These are phyloP conservation scores for Drosophila pallidifrons DNA, from an alignment of 1,140 invertebrate genomes.

Conservation along the genomic window DNA sequence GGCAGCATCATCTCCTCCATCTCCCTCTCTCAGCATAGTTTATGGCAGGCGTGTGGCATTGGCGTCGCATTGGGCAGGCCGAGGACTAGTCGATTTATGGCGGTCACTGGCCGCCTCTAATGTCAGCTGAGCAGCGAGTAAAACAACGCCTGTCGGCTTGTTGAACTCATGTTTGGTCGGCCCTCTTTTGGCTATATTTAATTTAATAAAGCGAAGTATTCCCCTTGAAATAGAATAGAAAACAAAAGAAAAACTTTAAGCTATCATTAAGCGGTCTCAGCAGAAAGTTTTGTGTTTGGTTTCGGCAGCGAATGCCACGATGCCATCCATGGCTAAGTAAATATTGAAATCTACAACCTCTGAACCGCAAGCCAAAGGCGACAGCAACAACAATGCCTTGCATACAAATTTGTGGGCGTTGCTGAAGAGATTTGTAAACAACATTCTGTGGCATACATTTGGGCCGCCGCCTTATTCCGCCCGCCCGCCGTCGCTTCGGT, in stretches of 20 bases:
- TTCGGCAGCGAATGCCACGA: slow-evolving; percentile 4
- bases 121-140: slow-evolving; percentile 53
- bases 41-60: slow-evolving; percentile 63
- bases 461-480: slow-evolving; percentile 31
- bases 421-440: slow-evolving; percentile 83
- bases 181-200: slow-evolving; percentile 45
- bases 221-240: not conserved
- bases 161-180: not conserved
- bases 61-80: slow-evolving; percentile 25
- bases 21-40: slow-evolving; percentile 36
- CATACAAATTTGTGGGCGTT: slow-evolving; percentile 81
- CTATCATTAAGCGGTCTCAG: slow-evolving; percentile 57
- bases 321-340: slow-evolving; percentile 53
- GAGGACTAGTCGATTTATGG: slow-evolving; percentile 62
- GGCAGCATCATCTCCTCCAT: slow-evolving; percentile 22
- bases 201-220: slow-evolving; percentile 72
- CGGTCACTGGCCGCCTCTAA: slow-evolving; percentile 47
- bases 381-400: slow-evolving; percentile 67
- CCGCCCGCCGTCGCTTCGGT: slow-evolving; percentile 21
- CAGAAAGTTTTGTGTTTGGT: slow-evolving; percentile 53
- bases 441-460: slow-evolving; percentile 80
- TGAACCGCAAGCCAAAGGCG: slow-evolving; percentile 63
- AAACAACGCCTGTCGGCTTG: slow-evolving; percentile 20
- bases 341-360: slow-evolving; percentile 77
- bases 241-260: slow-evolving; percentile 61